phyloP scores from a whole-genome alignment of 2,797 vertebrate genomes.

The Percopsis omiscomaycus region DNA sequence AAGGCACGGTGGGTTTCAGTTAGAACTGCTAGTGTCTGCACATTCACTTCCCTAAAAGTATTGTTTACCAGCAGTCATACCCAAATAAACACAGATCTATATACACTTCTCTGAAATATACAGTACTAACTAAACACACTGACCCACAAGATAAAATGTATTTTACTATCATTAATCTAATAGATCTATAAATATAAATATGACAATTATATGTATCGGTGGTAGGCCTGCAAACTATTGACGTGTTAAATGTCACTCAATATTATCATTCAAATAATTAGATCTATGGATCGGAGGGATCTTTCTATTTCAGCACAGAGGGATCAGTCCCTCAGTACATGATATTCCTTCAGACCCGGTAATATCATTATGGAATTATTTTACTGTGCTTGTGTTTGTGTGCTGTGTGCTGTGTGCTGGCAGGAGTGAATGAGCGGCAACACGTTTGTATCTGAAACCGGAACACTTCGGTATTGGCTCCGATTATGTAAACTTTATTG shows the following conservation, averaged over 20 bases:
- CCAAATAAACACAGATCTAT: constrained; percentile 33
- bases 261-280: constrained; percentile 10
- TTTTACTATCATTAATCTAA: too few relatives aligned
- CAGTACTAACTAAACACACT: too few relatives aligned
- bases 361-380: constrained; percentile 47
- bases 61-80: constrained; percentile 33
- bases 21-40: constrained; percentile 48
- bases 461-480: constrained; percentile 31
- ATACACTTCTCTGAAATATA: too few relatives aligned
- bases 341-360: constrained; percentile 38
- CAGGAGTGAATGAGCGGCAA: constrained; percentile 34
- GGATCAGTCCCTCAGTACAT: constrained; percentile 40
- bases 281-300: too few relatives aligned
- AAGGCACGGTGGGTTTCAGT: constrained; percentile 37
- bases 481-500: constrained; percentile 39
- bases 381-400: constrained; percentile 39
- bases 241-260: not conserved
- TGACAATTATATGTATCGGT: too few relatives aligned
- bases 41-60: constrained; percentile 51
- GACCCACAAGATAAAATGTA: too few relatives aligned
- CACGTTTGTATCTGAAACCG: constrained; percentile 31
- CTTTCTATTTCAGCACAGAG: constrained; percentile 25
- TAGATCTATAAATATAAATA: too few relatives aligned
- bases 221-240: too few relatives aligned
- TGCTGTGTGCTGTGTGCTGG: constrained; percentile 34